Conservation (phyloP, 1,140 invertebrate genomes). For the Lepidotrigona ventralis region DNA sequence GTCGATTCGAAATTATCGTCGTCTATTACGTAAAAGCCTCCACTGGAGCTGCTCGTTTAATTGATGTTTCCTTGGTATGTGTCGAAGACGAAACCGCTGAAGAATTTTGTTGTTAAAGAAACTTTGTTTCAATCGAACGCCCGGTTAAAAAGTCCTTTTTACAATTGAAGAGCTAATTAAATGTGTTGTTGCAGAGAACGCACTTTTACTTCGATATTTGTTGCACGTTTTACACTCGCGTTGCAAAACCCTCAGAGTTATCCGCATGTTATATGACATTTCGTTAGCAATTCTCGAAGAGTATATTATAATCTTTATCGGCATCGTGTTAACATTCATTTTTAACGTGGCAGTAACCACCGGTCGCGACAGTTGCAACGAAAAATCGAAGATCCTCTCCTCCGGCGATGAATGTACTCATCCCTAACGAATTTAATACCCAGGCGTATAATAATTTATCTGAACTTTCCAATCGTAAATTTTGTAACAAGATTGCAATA, state of each 20-base stretch:
- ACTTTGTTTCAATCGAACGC: not conserved
- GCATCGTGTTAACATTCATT: not conserved
- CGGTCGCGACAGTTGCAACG: too few relatives aligned
- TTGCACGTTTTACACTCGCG: not conserved
- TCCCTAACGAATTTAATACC: not conserved
- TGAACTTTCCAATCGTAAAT: not conserved
- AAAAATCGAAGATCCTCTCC: not conserved
- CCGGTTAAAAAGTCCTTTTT: not conserved
- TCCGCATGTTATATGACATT: not conserved
- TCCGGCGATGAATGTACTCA: not conserved
- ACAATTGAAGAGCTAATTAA: not conserved
- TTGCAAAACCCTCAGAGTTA: slow-evolving; percentile 3
- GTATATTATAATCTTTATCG: slow-evolving; percentile 14
- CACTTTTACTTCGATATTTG: not conserved
- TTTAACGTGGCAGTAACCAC: not conserved
- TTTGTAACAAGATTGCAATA: not conserved
- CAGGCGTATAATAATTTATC: too few relatives aligned
- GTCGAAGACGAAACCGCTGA: not conserved
- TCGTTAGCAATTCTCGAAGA: not conserved
- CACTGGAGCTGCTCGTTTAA: not conserved
- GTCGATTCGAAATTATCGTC: not conserved
- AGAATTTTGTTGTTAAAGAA: not conserved
- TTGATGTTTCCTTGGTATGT: too few relatives aligned
- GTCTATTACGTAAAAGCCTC: not conserved
- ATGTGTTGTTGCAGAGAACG: too few relatives aligned